Evolutionary conservation across 2,797 vertebrate species (phyloP), one percentile per base, ranked within the genome.

Genomic region (Leptatherina wallacei): DNA sequence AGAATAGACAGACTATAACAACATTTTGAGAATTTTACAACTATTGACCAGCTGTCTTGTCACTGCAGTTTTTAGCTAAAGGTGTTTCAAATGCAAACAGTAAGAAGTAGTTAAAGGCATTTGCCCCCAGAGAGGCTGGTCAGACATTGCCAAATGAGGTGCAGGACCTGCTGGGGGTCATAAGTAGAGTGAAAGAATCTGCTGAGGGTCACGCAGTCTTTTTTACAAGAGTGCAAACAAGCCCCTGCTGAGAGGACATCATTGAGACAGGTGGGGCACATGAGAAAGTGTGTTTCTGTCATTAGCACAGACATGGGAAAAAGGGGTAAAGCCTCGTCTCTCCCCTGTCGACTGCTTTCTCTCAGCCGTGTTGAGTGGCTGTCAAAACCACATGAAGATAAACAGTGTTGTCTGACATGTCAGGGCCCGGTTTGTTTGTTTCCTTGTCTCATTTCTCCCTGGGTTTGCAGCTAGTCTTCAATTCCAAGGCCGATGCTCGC

Each of bases 201-300:
- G 9, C 36, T 7, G 52, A 44, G 69, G 24, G 9, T 58, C 24
- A 18, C 33, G 29, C 5, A 5, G 54, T 29, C 24, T 22, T 16
- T 77, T 77, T 77, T 72, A 77, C 44, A 32, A 63, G 22, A 35
- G 32, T 33, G 57, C 24, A 71, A 61, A 71, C 68, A 59, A 42
- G 35, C 14, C 69, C 59, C 49, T 6, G 58, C 64, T 52, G 69
- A 61, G 64, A 67, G 64, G 69, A 38, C 24, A 47, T 16, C n/a
- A 16, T 24, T 6, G 24, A 52, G 64, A 64, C 64, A 78, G 75
- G 75, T 73, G 74, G 69, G 58, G 6, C 22, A 44, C 11, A 24
- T 29, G 65, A 59, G 69, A 78, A 78, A 64, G 64, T 54, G 69
- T 71, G 63, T 72, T 72, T 62, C 59, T 67, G 42, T 72, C 65